These are phyloP conservation scores for Carcharodon carcharias DNA, from an alignment of 2,797 vertebrate genomes.

Conservation along the genomic window DNA sequence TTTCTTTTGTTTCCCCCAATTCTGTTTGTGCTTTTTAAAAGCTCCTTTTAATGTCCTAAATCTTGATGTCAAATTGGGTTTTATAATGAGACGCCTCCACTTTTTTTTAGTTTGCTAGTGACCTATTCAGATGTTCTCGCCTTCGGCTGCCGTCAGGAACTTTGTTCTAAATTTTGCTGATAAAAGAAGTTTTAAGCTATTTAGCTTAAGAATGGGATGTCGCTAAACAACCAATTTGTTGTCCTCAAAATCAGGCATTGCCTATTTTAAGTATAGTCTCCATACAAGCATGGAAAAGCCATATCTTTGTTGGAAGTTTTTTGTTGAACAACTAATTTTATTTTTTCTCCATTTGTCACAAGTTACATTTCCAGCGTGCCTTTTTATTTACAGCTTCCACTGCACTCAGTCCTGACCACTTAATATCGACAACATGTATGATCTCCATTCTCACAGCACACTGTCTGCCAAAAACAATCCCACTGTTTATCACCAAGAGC, in stretches of 20 bases:
- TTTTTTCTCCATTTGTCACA: slow-evolving; percentile 34
- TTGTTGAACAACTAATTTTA: slow-evolving; percentile 28
- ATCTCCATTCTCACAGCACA: slow-evolving; percentile 33
- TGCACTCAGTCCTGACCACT: background rate
- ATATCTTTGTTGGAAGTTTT: background rate
- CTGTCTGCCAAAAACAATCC: background rate
- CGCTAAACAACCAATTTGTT: background rate
- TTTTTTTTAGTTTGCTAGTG: background rate
- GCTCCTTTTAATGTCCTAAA: background rate
- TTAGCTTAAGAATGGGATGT: background rate
- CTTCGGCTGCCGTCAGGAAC: background rate
- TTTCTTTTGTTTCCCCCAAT: background rate
- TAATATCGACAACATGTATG: background rate
- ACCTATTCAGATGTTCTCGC: background rate
- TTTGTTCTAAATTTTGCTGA: background rate
- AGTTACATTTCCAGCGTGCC: slow-evolving; percentile 25
- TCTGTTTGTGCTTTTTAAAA: background rate
- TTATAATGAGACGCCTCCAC: background rate
- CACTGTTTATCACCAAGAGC: background rate
- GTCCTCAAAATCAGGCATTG: background rate
- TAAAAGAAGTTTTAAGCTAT: background rate
- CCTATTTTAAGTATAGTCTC: background rate
- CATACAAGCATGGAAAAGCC: background rate
- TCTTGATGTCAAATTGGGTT: background rate
- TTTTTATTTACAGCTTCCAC: slow-evolving; percentile 35